Evolutionary conservation across 2,888 invertebrate species (phyloP).

Genomic region (Sesamia inferens): DNA sequence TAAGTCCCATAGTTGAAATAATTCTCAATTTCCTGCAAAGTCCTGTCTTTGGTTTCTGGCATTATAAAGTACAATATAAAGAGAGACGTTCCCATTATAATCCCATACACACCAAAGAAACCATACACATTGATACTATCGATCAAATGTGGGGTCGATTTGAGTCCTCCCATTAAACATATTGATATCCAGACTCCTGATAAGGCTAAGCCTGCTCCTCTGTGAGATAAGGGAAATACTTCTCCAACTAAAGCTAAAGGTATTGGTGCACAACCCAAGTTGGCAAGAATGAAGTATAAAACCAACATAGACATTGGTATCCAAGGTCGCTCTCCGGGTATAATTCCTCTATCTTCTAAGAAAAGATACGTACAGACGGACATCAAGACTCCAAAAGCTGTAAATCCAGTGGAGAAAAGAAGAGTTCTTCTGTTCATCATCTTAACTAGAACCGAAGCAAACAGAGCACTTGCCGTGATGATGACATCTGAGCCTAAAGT

Average conservation of each 20-base stretch:
- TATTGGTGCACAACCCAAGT: conserved; percentile 75
- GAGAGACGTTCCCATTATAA: conserved; percentile 57
- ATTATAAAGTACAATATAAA: conserved; percentile 64
- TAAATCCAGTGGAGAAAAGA: conserved; percentile 69
- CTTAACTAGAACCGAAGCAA: conserved; percentile 70
- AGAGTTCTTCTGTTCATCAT: conserved; percentile 71
- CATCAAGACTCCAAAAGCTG: conserved; percentile 66
- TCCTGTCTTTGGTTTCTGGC: conserved; percentile 70
- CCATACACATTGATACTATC: conserved; percentile 73
- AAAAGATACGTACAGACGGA: conserved; percentile 65
- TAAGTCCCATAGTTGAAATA: conserved; percentile 70
- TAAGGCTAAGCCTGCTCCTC: conserved; percentile 68
- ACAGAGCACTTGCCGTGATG: conserved; percentile 67
- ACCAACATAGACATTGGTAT: conserved; percentile 67
- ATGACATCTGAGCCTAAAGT: conserved; percentile 71
- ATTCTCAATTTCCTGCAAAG: conserved; percentile 70
- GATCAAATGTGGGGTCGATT: conserved; percentile 70
- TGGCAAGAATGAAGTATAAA: conserved; percentile 71
- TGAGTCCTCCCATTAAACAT: conserved; percentile 63
- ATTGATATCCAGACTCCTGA: conserved; percentile 70
- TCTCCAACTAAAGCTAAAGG: conserved; percentile 73
- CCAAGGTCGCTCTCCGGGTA: conserved; percentile 63
- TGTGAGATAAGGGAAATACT: conserved; percentile 72
- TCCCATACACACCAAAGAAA: conserved; percentile 76
- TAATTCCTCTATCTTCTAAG: conserved; percentile 60